A percentile compares a stretch with the other conserved stretches of the same genome.
Evolutionary conservation across 2,113 vertebrate species (phyloP).

Genomic region (Dromaius novaehollandiae): DNA sequence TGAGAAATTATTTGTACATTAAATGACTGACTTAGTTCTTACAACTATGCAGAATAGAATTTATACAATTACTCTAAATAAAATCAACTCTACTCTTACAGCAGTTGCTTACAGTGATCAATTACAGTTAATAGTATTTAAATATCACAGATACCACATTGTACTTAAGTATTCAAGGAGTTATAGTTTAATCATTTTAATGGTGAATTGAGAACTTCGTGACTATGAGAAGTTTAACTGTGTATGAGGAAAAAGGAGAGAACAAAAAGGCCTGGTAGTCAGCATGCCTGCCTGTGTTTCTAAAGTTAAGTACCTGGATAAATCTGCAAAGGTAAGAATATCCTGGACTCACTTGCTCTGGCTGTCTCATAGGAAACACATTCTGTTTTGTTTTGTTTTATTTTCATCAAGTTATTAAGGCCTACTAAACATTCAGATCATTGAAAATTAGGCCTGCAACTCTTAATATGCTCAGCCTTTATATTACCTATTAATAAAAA

Average conservation of each 20-base stretch:
- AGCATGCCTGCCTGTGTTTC: neutral
- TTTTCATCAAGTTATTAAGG: neutral
- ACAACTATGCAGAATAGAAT: neutral
- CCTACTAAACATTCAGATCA: neutral
- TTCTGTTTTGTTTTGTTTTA: neutral
- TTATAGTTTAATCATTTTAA: neutral
- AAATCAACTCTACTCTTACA: neutral
- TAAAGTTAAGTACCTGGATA: neutral
- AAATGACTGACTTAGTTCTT: neutral
- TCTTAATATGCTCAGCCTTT: neutral
- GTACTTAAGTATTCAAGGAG: neutral
- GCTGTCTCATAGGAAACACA: neutral
- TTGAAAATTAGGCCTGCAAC: neutral
- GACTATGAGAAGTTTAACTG: neutral
- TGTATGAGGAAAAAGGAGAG: neutral
- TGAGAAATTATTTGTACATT: neutral
- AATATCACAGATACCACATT: neutral
- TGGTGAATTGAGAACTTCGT: neutral
- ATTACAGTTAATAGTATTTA: neutral
- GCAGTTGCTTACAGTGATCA: neutral
- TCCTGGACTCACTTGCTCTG: neutral
- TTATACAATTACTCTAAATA: neutral
- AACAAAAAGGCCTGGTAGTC: neutral
- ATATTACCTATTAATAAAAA: neutral
- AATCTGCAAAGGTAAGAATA: neutral